Base-by-base conservation (phyloP, 2,113 vertebrate species). In the Ailurus styani region DNA sequence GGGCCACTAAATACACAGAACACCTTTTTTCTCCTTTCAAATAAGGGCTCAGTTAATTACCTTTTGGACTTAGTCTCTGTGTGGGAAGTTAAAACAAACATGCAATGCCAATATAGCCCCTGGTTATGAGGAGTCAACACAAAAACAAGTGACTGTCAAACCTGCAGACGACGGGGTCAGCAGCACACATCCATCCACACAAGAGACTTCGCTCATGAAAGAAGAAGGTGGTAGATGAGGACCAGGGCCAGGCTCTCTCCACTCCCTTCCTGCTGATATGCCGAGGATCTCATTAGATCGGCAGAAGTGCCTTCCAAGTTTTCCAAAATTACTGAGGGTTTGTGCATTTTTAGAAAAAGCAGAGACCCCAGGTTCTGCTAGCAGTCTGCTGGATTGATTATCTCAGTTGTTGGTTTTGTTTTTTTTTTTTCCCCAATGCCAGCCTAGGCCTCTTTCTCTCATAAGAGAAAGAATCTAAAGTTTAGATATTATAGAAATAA, bases 71-170 rank as follows among this genome's bases (percentile, higher is more conserved):
- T 42, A 13, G 70, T 84, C 70, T 60, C 78, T 87, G 50, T 75
- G 68, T 37, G 68, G 86, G 66, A 93, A 94, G 77, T 85, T 84
- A 79, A 85, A 93, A 34, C 75, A 93, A 97, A 66, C 91, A 45
- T 52, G 45, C 7, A 18, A 55, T 37, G 6, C 50, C 62, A 90
- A n/a, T 31, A 50, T 12, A 55, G 12, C 62, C 66, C 77, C 81
- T 62, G 82, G 70, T 14, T 96, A 64, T 88, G 57, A 87, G 81
- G 14, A 77, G 52, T 94, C 64, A 34, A 57, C 64, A 23, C 18
- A 70, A 85, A 96, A 83, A 83, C n/a, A 87, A 91, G 64, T n/a
- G 31, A 1, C 25, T 40, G 47, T 47, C 23, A 50, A 75, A 31
- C 21, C 27, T 23, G 2, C 52, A 84, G 60, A 79, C 11, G 17